phyloP scores from a whole-genome alignment of 2,797 vertebrate species.

The Rhodeus uyekii region DNA sequence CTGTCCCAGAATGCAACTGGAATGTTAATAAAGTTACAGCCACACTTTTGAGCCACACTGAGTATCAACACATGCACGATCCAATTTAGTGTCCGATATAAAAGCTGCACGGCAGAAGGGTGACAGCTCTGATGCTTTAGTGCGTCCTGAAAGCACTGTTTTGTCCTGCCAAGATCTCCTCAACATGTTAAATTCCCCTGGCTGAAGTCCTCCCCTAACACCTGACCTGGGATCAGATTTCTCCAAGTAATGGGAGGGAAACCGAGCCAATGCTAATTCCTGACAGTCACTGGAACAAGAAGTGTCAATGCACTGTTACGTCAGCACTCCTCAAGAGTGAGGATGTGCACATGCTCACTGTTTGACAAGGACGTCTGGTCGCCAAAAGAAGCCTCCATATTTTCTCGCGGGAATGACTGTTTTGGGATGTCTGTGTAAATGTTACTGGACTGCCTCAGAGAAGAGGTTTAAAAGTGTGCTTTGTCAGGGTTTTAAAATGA shows the following conservation, averaged over 20 bases:
- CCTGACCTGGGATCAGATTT: slow-evolving; percentile 31
- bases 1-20: slow-evolving; percentile 17
- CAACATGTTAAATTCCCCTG: slow-evolving; percentile 42
- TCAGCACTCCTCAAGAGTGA: not conserved
- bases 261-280: not conserved
- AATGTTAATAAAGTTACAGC: slow-evolving; percentile 37
- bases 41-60: slow-evolving; percentile 1
- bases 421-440: slow-evolving; percentile 14
- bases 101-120: not conserved
- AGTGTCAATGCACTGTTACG: slow-evolving; percentile 21
- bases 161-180: slow-evolving; percentile 42
- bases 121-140: slow-evolving; percentile 8
- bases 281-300: slow-evolving; percentile 25
- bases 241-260: not conserved
- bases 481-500: slow-evolving; percentile 35
- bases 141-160: not conserved
- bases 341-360: slow-evolving; percentile 49
- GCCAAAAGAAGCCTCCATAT: slow-evolving; percentile 22
- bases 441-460: slow-evolving; percentile 22
- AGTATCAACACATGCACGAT: slow-evolving; percentile 9
- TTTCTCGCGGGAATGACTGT: slow-evolving; percentile 4
- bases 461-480: slow-evolving; percentile 16
- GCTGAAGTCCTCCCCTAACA: slow-evolving; percentile 5
- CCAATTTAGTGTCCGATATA: slow-evolving; percentile 2
- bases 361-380: slow-evolving; percentile 38